Percentiles rank a stretch among this genome's conserved stretches.
phyloP scores from a whole-genome alignment of 30 jellyfish, hydroid and myxozoan genomes.

The Cassiopea andromeda region DNA sequence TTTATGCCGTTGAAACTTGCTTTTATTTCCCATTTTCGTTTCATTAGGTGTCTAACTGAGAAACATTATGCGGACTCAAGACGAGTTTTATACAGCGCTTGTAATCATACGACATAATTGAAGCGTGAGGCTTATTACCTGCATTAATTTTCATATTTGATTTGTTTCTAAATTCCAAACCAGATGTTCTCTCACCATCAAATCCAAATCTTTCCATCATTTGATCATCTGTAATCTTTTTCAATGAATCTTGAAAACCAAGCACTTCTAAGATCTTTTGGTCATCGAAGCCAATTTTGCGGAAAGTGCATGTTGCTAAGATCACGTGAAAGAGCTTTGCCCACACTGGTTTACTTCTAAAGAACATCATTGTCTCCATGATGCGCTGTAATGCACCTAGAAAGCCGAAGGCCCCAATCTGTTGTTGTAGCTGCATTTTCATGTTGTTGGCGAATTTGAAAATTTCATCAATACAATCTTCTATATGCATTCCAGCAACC shows the following conservation, averaged over 20 bases:
- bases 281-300: constrained; percentile 73
- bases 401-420: not conserved
- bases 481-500: constrained; percentile 71
- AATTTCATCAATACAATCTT: constrained; percentile 46
- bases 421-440: constrained; percentile 1
- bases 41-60: too few relatives aligned
- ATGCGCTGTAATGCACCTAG: constrained; percentile 13
- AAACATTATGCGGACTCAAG: too few relatives aligned
- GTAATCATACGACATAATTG: too few relatives aligned
- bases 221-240: constrained; percentile 56
- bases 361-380: constrained; percentile 31
- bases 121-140: not conserved
- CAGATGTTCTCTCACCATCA: not conserved
- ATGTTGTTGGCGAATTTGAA: constrained; percentile 39
- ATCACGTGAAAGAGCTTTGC: constrained; percentile 71
- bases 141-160: not conserved
- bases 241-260: constrained; percentile 74
- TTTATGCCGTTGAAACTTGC: too few relatives aligned
- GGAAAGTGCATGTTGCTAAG: constrained; percentile 75
- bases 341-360: constrained; percentile 48
- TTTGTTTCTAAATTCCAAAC: too few relatives aligned
- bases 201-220: constrained; percentile 27
- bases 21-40: too few relatives aligned
- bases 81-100: too few relatives aligned
- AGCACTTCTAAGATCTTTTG: constrained; percentile 46